A percentile compares a stretch with the other conserved stretches of the same genome.
These are phyloP conservation scores for Morpho achilles DNA, from an alignment of 2,888 invertebrate genomes.

Conservation along the genomic window DNA sequence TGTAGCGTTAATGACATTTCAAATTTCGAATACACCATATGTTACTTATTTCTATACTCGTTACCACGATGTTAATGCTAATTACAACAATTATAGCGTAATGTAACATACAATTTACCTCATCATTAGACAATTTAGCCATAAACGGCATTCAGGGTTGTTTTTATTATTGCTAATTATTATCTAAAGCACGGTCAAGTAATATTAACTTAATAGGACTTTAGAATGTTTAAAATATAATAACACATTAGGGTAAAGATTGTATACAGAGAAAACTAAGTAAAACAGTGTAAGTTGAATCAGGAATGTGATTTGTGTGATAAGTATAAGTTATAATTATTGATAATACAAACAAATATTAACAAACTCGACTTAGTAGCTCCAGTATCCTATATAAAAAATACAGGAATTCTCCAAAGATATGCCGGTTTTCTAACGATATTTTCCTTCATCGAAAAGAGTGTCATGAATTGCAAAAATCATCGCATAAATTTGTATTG, in stretches of 20 bases:
- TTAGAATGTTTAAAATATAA: conserved; percentile 17
- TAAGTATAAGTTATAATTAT: too few relatives aligned
- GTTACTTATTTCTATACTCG: neutral
- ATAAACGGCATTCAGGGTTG: neutral
- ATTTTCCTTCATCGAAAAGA: too few relatives aligned
- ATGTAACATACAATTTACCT: neutral
- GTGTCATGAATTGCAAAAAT: too few relatives aligned
- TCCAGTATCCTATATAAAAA: too few relatives aligned
- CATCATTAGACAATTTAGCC: neutral
- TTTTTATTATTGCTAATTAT: conserved; percentile 4
- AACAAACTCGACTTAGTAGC: too few relatives aligned
- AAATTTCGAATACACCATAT: neutral
- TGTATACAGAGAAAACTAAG: neutral
- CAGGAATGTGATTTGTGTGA: too few relatives aligned
- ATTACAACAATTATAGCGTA: neutral
- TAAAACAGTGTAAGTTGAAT: neutral
- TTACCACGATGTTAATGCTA: neutral
- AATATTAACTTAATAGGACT: conserved; percentile 25
- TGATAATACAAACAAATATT: too few relatives aligned
- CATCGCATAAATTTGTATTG: too few relatives aligned
- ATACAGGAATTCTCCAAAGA: too few relatives aligned
- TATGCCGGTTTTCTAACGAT: too few relatives aligned
- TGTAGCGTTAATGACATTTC: too few relatives aligned
- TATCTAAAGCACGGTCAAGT: conserved; percentile 27
- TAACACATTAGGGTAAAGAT: neutral